Evolutionary conservation across 1,140 invertebrate species (phyloP).

Genomic region (Drosophila bipectinata): DNA sequence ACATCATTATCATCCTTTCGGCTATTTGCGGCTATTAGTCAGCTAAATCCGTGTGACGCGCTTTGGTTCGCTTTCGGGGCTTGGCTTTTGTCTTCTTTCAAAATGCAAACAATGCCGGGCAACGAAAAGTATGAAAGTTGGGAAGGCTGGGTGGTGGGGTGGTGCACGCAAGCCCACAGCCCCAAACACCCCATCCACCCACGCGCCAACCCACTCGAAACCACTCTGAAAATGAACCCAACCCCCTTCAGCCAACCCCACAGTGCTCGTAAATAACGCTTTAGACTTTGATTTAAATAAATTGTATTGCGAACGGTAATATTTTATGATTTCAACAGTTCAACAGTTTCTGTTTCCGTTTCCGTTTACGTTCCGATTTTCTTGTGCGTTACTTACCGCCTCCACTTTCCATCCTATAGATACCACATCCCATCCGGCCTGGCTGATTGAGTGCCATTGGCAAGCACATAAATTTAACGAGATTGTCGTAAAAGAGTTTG

Average conservation of each 20-base stretch:
- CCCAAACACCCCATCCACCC: slow-evolving; percentile 8
- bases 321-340: slow-evolving; percentile 79
- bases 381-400: slow-evolving; percentile 24
- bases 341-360: slow-evolving; percentile 41
- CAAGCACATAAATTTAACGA: slow-evolving; percentile 53
- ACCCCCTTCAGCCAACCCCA: slow-evolving; percentile 24
- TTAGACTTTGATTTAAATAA: slow-evolving; percentile 82
- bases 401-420: slow-evolving; percentile 14
- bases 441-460: slow-evolving; percentile 59
- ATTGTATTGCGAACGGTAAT: slow-evolving; percentile 78
- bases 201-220: slow-evolving; percentile 6
- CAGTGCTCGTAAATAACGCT: slow-evolving; percentile 77
- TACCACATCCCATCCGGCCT: slow-evolving; percentile 23
- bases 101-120: slow-evolving; percentile 72
- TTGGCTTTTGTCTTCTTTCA: slow-evolving; percentile 78
- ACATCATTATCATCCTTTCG: slow-evolving; percentile 51
- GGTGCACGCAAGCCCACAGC: slow-evolving; percentile 42
- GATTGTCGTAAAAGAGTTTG: slow-evolving; percentile 22
- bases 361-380: slow-evolving; percentile 46
- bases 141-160: background rate
- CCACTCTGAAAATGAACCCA: slow-evolving; percentile 20
- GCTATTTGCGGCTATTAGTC: slow-evolving; percentile 65
- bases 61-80: slow-evolving; percentile 66
- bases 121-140: slow-evolving; percentile 49
- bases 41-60: slow-evolving; percentile 73